These are phyloP conservation scores for Actinostola sp. DNA, from an alignment of 92 coral and sea anemone genomes.

Conservation along the genomic window DNA sequence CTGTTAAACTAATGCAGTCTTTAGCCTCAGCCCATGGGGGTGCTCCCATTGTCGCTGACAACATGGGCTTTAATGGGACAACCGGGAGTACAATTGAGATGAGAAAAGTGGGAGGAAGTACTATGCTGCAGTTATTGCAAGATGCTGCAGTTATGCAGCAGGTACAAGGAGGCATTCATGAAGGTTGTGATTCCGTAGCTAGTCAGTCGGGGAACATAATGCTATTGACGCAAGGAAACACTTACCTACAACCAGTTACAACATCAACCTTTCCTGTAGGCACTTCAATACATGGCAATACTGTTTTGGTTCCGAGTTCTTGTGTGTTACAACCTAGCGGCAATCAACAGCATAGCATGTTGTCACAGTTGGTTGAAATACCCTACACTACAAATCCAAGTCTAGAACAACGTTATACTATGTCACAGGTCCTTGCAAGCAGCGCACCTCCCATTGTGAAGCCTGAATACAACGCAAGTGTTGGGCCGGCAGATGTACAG, in stretches of 20 bases:
- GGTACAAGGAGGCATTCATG: neutral
- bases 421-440: neutral
- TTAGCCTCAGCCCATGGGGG: neutral
- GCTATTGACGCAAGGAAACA: neutral
- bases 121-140: slow-evolving; percentile 24
- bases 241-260: neutral
- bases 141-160: slow-evolving; percentile 22
- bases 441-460: too few relatives aligned
- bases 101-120: slow-evolving; percentile 11
- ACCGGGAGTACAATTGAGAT: slow-evolving; percentile 1
- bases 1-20: slow-evolving; percentile 2
- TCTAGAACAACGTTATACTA: too few relatives aligned
- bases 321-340: neutral
- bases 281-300: neutral
- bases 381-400: neutral
- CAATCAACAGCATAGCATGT: neutral
- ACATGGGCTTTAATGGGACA: neutral
- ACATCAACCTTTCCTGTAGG: neutral
- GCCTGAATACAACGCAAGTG: too few relatives aligned
- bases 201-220: neutral
- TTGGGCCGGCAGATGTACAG: too few relatives aligned
- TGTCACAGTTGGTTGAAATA: neutral
- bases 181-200: neutral
- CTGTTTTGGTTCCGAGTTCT: neutral
- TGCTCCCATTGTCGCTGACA: neutral